Conservation (phyloP, 2,888 invertebrate genomes). For the Nymphalis c-album region DNA sequence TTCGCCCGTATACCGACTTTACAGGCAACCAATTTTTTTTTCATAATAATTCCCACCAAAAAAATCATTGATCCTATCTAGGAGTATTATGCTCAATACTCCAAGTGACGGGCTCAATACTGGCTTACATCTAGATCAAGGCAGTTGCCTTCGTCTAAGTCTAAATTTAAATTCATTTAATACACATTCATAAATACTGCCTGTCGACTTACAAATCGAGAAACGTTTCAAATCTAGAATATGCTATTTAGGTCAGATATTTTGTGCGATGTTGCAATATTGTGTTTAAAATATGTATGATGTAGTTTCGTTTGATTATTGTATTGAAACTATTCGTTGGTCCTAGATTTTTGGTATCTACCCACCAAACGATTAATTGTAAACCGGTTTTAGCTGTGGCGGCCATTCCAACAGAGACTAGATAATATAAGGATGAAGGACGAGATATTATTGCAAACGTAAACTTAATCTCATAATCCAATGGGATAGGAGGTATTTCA, state of each 20-base stretch:
- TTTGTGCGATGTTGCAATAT: slow-evolving; percentile 19
- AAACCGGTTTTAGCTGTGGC: no score
- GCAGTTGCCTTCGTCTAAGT: slow-evolving; percentile 34
- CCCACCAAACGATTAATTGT: no score
- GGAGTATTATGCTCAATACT: slow-evolving; percentile 22
- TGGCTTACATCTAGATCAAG: slow-evolving; percentile 41
- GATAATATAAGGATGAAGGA: no score
- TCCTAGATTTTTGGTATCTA: neutral
- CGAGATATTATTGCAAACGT: no score
- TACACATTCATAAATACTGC: slow-evolving; percentile 29
- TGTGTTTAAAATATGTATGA: neutral
- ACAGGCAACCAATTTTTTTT: no score
- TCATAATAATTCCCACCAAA: no score
- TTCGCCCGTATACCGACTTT: no score
- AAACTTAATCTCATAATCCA: no score
- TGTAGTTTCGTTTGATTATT: neutral
- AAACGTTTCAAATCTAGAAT: slow-evolving; percentile 16
- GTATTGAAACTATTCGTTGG: neutral
- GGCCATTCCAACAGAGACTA: no score
- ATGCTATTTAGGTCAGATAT: slow-evolving; percentile 25
- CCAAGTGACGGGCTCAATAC: slow-evolving; percentile 32
- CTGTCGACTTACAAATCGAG: slow-evolving; percentile 18
- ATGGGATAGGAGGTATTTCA: no score
- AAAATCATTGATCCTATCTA: slow-evolving; percentile 24
- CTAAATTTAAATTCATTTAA: slow-evolving; percentile 20